Base-by-base conservation (phyloP, 2,113 vertebrate genomes). In the Mellivora capensis region DNA sequence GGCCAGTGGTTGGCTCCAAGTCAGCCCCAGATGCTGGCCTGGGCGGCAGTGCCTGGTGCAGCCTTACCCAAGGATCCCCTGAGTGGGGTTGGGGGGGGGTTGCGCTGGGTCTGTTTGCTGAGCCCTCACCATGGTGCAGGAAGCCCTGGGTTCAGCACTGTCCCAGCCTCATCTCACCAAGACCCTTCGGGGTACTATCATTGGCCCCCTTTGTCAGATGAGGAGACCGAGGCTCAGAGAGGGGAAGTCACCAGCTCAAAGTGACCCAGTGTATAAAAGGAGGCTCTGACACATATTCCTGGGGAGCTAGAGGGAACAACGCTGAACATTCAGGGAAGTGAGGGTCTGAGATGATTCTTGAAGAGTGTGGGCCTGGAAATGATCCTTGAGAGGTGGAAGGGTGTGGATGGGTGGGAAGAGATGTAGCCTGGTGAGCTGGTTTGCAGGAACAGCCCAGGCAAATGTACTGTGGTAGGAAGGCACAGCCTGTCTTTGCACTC, bases 11-110 rank as follows among this genome's bases (percentile, higher is more conserved):
- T 97, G 97, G 93, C 97, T 89, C 23, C 0, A 7, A 61, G 62
- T 97, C 96, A 86, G 93, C 37, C 57, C 86, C 95, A 96, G 97
- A 93, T 96, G 94, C 90, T 21, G 72, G 92, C 84, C 91, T 67
- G 54, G 89, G 84, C 34, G 1, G 94, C 59, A 0, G 97, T 97
- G 97, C 97, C 98, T 97, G 97, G 97, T 11, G 62, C 96, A 4
- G 96, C 97, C 90, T 98, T 67, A 6, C 91, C 67, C 91, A 0
- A 29, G 97, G 93, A 61, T 93, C 76, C 95, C 91, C 72, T n/a
- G 83, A 57, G 9, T 1, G 6, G 31, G 84, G 84, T 52, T 1
- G 59, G 39, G 2, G 27, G 57, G 76, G 59, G 20, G 25, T 54
- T 4, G 52, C 25, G 54, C 54, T 7, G 29, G 74, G 25, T 20